Evolutionary conservation across 2,113 vertebrate genomes (phyloP).

Genomic region (Heloderma charlesbogerti): DNA sequence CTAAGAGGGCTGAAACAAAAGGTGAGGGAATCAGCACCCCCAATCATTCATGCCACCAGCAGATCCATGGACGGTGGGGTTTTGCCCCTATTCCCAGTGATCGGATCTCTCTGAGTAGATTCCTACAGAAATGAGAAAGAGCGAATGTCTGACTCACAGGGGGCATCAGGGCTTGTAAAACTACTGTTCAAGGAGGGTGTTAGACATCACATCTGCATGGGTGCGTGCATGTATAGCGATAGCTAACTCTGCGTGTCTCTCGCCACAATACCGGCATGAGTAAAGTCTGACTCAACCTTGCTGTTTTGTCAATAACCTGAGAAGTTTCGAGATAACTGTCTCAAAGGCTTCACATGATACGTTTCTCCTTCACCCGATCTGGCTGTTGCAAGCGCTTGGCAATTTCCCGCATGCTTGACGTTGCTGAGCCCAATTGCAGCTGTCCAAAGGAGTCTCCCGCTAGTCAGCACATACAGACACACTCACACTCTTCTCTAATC

Average conservation of each 20-base stretch:
- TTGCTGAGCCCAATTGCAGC: constrained; percentile 28
- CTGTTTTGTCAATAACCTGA: constrained; percentile 49
- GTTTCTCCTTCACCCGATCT: constrained; percentile 12
- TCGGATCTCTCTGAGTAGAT: not conserved
- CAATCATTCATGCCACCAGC: not conserved
- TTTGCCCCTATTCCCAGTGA: not conserved
- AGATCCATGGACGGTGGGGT: not conserved
- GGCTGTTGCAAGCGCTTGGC: constrained; percentile 7
- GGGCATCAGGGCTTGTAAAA: not conserved
- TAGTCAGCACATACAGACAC: not conserved
- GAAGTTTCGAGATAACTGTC: constrained; percentile 51
- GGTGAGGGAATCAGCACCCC: not conserved
- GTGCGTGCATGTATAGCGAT: rapidly evolving
- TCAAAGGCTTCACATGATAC: constrained; percentile 33
- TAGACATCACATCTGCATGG: rapidly evolving
- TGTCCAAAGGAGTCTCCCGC: not conserved
- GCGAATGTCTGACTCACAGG: not conserved
- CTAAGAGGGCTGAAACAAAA: not conserved
- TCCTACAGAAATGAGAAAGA: not conserved
- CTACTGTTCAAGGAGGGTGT: rapidly evolving
- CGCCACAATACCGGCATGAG: not conserved
- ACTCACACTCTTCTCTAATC: not conserved
- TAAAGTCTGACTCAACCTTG: not conserved
- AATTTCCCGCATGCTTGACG: not conserved
- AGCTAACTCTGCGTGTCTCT: rapidly evolving